Percentiles rank a stretch among this genome's conserved stretches.
Conservation (phyloP, 2,888 invertebrate species). For the Mimachlamys varia region DNA sequence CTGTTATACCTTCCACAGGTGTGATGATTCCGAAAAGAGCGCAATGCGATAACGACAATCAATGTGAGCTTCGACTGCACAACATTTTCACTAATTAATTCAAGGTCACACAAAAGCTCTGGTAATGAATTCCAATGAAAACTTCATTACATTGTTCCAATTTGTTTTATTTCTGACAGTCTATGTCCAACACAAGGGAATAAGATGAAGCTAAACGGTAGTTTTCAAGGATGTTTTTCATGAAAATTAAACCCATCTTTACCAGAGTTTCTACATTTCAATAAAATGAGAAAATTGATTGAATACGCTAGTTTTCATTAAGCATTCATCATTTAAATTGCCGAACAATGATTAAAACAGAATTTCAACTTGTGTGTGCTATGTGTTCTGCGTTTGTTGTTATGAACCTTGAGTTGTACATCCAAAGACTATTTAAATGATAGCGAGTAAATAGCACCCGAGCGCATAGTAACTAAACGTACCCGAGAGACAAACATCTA, state of each 20-base stretch:
- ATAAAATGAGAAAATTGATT: slow-evolving; percentile 1
- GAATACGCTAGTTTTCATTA: not conserved
- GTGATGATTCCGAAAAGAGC: not conserved
- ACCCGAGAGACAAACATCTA: too few relatives aligned
- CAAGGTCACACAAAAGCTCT: not conserved
- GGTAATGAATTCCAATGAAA: not conserved
- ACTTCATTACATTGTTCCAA: slow-evolving; percentile 8
- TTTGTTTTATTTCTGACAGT: slow-evolving; percentile 19
- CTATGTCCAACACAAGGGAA: not conserved
- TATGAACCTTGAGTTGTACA: not conserved
- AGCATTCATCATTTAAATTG: not conserved
- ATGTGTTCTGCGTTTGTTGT: not conserved
- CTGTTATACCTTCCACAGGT: not conserved
- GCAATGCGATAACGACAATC: not conserved
- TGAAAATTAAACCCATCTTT: not conserved
- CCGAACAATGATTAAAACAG: not conserved
- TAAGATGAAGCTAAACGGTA: not conserved
- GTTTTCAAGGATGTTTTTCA: not conserved
- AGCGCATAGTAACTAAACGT: too few relatives aligned
- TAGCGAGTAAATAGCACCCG: not conserved
- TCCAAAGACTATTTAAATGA: not conserved
- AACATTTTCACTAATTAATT: not conserved
- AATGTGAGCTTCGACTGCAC: slow-evolving; percentile 4
- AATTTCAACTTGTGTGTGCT: not conserved
- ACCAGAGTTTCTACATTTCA: not conserved